These are phyloP conservation scores for Burhinus bistriatus DNA, from an alignment of 2,113 vertebrate genomes.

Conservation along the genomic window DNA sequence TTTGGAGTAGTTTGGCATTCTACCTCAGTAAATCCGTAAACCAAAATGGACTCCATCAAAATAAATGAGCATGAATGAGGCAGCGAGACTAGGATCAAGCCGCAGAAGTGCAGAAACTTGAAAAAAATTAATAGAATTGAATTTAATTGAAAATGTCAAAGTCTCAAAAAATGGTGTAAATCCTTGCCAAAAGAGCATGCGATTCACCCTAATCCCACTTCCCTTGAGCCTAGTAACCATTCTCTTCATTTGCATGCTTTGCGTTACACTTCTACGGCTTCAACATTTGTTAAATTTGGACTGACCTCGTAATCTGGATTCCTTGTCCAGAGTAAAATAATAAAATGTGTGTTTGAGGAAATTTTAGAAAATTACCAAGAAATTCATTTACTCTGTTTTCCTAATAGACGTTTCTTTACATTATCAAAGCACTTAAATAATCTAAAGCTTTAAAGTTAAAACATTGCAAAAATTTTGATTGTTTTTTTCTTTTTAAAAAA, in stretches of 20 bases:
- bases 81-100: neutral
- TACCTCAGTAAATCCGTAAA: neutral
- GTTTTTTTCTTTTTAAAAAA: neutral
- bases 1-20: neutral
- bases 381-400: slow-evolving; percentile 10
- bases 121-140: neutral
- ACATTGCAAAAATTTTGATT: neutral
- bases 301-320: neutral
- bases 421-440: neutral
- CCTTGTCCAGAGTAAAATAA: neutral
- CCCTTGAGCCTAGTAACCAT: neutral
- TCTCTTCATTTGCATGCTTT: neutral
- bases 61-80: neutral
- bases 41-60: neutral
- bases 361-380: neutral
- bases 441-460: slow-evolving; percentile 42
- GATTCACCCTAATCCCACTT: neutral
- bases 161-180: neutral
- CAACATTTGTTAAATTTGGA: neutral
- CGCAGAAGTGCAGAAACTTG: neutral
- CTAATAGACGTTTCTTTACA: neutral
- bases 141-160: neutral
- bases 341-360: neutral
- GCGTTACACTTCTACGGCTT: neutral
- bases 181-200: neutral